Conservation (phyloP, 2,888 invertebrate species). For the Oscheius onirici region DNA sequence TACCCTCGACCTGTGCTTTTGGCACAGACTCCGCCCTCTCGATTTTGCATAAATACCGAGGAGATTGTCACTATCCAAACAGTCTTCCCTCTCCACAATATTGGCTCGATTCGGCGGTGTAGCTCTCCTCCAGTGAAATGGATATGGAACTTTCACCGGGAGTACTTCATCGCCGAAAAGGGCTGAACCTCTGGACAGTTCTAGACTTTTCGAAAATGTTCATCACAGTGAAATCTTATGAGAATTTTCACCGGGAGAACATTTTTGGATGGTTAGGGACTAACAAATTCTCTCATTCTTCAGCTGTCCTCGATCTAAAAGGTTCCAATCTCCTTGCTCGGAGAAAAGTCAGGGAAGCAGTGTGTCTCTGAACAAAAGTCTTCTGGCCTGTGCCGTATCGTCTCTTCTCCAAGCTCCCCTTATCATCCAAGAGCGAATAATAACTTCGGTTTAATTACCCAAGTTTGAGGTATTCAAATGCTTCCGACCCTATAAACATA, state of each 20-base stretch:
- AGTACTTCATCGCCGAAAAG: background rate
- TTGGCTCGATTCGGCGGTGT: background rate
- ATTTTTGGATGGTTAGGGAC: background rate
- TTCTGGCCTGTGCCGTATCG: no score
- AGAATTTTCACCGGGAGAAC: slow-evolving; percentile 22
- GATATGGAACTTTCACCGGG: background rate
- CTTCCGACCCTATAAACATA: no score
- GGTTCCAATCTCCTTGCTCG: slow-evolving; percentile 59
- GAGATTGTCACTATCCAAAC: background rate
- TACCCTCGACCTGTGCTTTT: background rate
- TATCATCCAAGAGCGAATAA: no score
- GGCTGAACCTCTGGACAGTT: background rate
- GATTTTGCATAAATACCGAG: slow-evolving; percentile 1
- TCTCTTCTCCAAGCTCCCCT: no score
- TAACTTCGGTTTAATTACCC: no score
- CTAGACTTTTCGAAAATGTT: background rate
- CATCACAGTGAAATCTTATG: slow-evolving; percentile 8
- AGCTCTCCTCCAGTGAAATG: background rate
- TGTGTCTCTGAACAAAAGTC: no score
- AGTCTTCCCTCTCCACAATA: background rate
- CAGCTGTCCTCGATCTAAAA: slow-evolving; percentile 48
- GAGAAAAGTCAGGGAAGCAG: slow-evolving; percentile 51
- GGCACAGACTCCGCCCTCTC: background rate
- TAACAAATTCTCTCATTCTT: no score
- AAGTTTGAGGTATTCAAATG: no score